These are phyloP conservation scores for Egretta garzetta DNA, from an alignment of 2,113 vertebrate species.

Conservation along the genomic window DNA sequence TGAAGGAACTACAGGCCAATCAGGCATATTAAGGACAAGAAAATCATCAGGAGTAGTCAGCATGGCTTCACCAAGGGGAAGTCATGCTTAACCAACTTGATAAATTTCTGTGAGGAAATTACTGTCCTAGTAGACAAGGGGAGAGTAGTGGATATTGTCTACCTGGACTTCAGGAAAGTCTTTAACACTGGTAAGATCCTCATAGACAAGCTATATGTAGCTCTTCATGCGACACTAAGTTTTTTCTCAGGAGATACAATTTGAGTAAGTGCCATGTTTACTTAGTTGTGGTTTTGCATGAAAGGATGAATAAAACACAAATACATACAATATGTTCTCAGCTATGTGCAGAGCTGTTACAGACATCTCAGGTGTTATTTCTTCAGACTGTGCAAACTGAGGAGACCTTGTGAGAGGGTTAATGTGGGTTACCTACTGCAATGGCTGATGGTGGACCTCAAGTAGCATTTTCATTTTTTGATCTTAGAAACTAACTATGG, in stretches of 20 bases:
- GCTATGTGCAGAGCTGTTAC: background rate
- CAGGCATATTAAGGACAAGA: background rate
- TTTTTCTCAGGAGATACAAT: background rate
- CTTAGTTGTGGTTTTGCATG: background rate
- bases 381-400: background rate
- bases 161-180: background rate
- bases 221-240: accelerated
- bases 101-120: background rate
- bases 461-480: background rate
- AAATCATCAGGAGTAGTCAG: background rate
- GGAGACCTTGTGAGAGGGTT: background rate
- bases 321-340: background rate
- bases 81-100: background rate
- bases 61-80: background rate
- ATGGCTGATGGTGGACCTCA: background rate
- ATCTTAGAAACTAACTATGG: background rate
- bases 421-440: background rate
- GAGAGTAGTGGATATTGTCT: background rate
- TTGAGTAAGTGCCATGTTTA: accelerated
- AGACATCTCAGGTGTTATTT: background rate
- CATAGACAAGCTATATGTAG: background rate
- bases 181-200: background rate
- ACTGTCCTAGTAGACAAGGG: background rate
- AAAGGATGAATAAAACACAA: background rate
- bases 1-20: background rate